Evolutionary conservation across 2,797 vertebrate species (phyloP), one percentile per base, ranked within the genome.

Genomic region (Gymnoscopelus braueri): DNA sequence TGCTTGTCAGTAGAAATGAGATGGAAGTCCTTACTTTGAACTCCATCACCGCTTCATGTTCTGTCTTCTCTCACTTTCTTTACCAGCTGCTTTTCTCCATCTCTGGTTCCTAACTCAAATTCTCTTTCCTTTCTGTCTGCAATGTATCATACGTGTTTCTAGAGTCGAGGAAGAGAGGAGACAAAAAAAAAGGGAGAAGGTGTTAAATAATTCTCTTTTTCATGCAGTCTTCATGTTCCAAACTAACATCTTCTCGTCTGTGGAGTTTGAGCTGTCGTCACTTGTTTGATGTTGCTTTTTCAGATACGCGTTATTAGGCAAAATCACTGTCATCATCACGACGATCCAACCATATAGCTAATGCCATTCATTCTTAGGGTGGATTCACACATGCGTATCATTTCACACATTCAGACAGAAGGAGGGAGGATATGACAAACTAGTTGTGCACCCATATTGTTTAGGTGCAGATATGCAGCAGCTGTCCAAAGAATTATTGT

Each of bases 21-120:
- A 44, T 83, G 86, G 89, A 83, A 82, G 55, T 67, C 82, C 74
- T 56, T 48, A 79, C 82, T 87, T 84, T 89, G 85, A 91, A 89
- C 85, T 83, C 78, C 32, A 86, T 85, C 80, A 88, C 77, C 56
- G 74, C 72, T 83, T 81, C 64, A 67, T 72, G 63, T 80, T 72
- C 72, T 78, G 71, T 79, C 56, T 60, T 39, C 69, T 68, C 69
- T 67, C 64, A 75, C 63, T 78, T 51, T 5, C 81, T 66, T 75
- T 51, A 78, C 69, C 67, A 32, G 66, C 71, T 65, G 19, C 24
- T 50, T 61, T 69, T 80, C 61, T 60, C 7, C 65, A 58, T 50
- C 68, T 59, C n/a, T 39, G 26, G 14, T 74, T 77, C 71, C 26
- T 60, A 53, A 32, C 48, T 67, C n/a, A 47, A 50, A 15, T 74